Base-by-base conservation (phyloP, 2,113 vertebrate genomes). In the Perccottus glenii region DNA sequence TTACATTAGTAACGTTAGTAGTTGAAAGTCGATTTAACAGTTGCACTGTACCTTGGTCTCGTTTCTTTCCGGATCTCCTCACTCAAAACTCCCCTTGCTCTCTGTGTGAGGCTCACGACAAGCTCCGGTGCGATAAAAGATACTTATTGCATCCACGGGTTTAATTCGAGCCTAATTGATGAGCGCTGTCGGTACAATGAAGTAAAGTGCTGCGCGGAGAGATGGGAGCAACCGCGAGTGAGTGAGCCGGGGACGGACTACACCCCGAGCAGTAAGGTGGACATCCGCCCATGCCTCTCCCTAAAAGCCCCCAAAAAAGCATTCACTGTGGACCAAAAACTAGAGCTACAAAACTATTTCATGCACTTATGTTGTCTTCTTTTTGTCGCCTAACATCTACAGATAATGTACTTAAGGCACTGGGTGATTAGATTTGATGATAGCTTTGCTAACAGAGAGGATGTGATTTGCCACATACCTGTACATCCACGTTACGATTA, bases 1-100 rank as follows among this genome's bases (percentile, higher is more conserved):
- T 87, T 89, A 87, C 86, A 84, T 82, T 77, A 81, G 87, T 90
- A 88, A 90, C 86, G 86, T 16, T 42, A 67, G 7, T 81, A 91
- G 84, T 89, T 87, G 64, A 38, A 78, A 91, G 89, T 87, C 9
- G 69, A 59, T 71, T 82, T 66, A 83, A 86, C 62, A 82, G 77
- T 83, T 75, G 5, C 70, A 38, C 75, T 11, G 69, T 89, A 90
- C 89, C 89, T 91, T 88, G 15, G 77, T 53, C 57, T 53, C 43
- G 49, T 11, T 56, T 19, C 5, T 52, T 48, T 69, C 40, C 59
- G 60, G 69, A 66, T 50, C 3, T 59, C 60, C 59, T 52, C 44
- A n/a, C 74, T 73, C 73, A 53, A 79, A 90, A 88, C 74, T 85
- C 82, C 4, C 58, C 78, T 6, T 56, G 51, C 53, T 9, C 57